Evolutionary conservation across 2,113 vertebrate genomes (phyloP).

Genomic region (Calidris pugnax): DNA sequence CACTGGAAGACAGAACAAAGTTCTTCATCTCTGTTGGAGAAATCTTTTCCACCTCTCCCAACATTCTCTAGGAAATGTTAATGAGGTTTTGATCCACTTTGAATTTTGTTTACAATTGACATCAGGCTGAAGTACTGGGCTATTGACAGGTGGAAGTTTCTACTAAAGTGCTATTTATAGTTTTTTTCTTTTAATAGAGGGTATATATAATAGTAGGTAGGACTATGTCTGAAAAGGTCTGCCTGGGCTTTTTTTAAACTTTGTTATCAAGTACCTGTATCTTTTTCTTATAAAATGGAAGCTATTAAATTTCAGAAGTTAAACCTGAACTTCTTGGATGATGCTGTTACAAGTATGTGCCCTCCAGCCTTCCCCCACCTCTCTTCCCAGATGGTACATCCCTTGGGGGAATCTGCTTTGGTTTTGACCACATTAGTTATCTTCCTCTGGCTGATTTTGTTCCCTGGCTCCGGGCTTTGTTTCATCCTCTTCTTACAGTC

Average conservation of each 20-base stretch:
- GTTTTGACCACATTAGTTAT: rapidly evolving
- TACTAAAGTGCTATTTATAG: not conserved
- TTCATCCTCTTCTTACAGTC: not conserved
- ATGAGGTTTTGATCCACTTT: not conserved
- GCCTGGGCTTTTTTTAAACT: not conserved
- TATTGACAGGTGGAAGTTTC: not conserved
- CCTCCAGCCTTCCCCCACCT: rapidly evolving
- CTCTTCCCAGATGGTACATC: not conserved
- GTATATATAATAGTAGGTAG: rapidly evolving
- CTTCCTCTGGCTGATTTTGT: not conserved
- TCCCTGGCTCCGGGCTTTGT: not conserved
- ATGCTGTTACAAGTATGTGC: not conserved
- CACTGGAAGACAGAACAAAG: not conserved
- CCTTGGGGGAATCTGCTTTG: rapidly evolving
- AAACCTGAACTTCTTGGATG: not conserved
- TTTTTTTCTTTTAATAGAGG: not conserved
- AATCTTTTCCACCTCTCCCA: not conserved
- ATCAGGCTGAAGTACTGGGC: not conserved
- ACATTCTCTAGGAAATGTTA: rapidly evolving
- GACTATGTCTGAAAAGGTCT: not conserved
- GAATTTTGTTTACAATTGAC: not conserved
- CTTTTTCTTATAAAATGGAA: not conserved
- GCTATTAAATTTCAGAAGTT: not conserved
- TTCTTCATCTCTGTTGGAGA: not conserved
- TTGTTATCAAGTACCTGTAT: not conserved